Percentiles rank a stretch among this genome's conserved stretches.
Evolutionary conservation across 2,797 vertebrate species (phyloP).

Genomic region (Pygocentrus nattereri): DNA sequence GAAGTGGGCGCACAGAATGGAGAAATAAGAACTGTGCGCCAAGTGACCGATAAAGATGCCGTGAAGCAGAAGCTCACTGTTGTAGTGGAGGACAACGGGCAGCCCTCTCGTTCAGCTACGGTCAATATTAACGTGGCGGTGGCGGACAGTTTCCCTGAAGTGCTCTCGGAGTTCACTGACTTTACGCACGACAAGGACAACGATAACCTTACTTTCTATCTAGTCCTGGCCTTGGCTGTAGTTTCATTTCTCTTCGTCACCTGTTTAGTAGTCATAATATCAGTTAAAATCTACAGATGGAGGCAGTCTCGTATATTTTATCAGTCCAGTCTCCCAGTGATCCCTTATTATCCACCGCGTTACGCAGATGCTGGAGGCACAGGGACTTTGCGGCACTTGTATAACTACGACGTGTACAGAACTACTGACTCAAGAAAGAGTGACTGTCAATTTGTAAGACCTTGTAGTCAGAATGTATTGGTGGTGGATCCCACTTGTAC

Average conservation of each 20-base stretch:
- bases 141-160: too few relatives aligned
- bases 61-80: slow-evolving; percentile 64
- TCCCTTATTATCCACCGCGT: slow-evolving; percentile 59
- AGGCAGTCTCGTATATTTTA: slow-evolving; percentile 27
- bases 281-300: slow-evolving; percentile 54
- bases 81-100: slow-evolving; percentile 74
- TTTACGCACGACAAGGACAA: too few relatives aligned
- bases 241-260: slow-evolving; percentile 57
- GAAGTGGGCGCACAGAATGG: slow-evolving; percentile 62
- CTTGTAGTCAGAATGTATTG: slow-evolving; percentile 56
- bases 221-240: slow-evolving; percentile 24
- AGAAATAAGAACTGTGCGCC: slow-evolving; percentile 58
- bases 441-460: neutral
- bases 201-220: slow-evolving; percentile 43
- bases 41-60: slow-evolving; percentile 66
- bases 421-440: slow-evolving; percentile 63
- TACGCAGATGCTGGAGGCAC: slow-evolving; percentile 42
- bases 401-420: slow-evolving; percentile 59
- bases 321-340: slow-evolving; percentile 50
- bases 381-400: slow-evolving; percentile 43
- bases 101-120: slow-evolving; percentile 70
- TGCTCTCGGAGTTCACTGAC: too few relatives aligned
- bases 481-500: slow-evolving; percentile 5
- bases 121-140: slow-evolving; percentile 68
- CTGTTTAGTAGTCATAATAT: slow-evolving; percentile 40